These are phyloP conservation scores for Listronotus bonariensis DNA, from an alignment of 1,140 invertebrate species.

Conservation along the genomic window DNA sequence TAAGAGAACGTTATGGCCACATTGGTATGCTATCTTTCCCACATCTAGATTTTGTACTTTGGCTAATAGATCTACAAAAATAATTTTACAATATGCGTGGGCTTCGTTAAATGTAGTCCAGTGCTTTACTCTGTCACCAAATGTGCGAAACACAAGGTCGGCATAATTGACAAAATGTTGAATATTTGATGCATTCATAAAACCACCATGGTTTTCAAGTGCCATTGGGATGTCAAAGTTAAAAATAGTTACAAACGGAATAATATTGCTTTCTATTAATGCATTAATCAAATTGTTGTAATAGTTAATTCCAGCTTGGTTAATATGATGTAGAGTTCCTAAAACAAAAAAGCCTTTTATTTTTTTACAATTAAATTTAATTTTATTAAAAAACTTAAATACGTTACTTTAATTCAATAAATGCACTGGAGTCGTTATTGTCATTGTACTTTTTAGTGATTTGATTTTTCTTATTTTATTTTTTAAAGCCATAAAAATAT, in stretches of 20 bases:
- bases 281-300: background rate
- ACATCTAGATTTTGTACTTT: background rate
- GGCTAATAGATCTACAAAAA: background rate
- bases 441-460: too few species aligned
- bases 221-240: constrained; percentile 5
- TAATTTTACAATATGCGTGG: constrained; percentile 1
- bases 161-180: constrained; percentile 1
- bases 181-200: background rate
- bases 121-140: background rate
- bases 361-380: too few species aligned
- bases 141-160: too few species aligned
- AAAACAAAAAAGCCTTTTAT: too few species aligned
- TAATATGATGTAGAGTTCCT: background rate
- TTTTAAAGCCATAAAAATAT: too few species aligned
- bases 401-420: too few species aligned
- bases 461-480: too few species aligned
- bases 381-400: too few species aligned
- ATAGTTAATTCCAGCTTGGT: background rate
- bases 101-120: background rate
- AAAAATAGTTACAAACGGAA: background rate
- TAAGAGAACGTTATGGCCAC: background rate
- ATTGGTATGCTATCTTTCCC: background rate
- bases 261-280: background rate
- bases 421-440: too few species aligned
- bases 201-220: background rate